Conservation (phyloP, 2,888 invertebrate species). For the Parnassius mnemosyne region DNA sequence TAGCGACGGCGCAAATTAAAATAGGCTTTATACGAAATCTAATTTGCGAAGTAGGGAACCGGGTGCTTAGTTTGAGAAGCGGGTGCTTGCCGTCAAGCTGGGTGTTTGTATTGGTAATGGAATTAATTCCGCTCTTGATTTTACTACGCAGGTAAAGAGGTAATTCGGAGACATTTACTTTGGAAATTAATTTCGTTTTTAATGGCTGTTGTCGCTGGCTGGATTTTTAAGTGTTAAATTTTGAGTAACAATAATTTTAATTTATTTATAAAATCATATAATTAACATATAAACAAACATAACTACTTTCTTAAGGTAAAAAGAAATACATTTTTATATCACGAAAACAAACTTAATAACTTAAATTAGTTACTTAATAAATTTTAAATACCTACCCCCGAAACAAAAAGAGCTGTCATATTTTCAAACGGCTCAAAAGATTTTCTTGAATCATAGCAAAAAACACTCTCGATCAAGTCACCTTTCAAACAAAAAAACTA, state of each 20-base stretch:
- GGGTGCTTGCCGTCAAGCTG: conserved; percentile 54
- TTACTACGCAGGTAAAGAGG: conserved; percentile 40
- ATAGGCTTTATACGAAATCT: conserved; percentile 79
- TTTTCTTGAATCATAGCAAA: too few relatives aligned
- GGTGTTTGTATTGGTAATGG: conserved; percentile 73
- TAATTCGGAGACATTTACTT: conserved; percentile 46
- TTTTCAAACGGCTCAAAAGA: too few relatives aligned
- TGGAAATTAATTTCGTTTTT: conserved; percentile 34
- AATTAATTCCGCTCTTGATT: conserved; percentile 70
- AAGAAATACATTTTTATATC: too few relatives aligned
- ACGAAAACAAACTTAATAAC: too few relatives aligned
- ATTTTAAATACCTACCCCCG: too few relatives aligned
- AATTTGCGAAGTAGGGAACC: conserved; percentile 73
- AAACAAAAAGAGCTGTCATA: too few relatives aligned
- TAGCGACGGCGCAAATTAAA: conserved; percentile 77
- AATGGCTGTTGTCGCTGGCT: conserved; percentile 10
- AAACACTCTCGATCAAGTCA: too few relatives aligned
- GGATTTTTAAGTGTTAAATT: conserved; percentile 4
- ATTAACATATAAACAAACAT: too few relatives aligned
- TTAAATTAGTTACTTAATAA: too few relatives aligned
- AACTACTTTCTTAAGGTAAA: too few relatives aligned
- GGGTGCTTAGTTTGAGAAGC: conserved; percentile 59
- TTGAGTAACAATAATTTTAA: conserved; percentile 3
- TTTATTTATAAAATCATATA: background rate
- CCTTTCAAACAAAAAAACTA: too few relatives aligned